Conservation (phyloP, 2,888 invertebrate genomes). For the Meteorus cinctellus region DNA sequence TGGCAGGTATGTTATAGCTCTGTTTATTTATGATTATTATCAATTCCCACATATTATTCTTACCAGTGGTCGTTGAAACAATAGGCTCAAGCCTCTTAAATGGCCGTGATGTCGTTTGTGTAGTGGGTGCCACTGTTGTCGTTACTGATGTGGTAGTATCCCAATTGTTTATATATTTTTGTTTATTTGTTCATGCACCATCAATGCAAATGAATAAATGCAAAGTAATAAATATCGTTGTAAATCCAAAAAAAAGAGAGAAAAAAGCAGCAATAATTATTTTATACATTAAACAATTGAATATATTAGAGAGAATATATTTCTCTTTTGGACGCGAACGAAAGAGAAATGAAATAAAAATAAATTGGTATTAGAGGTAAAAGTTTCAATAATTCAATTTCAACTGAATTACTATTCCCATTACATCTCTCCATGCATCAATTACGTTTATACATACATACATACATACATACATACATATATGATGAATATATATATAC, state of each 20-base stretch:
- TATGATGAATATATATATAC: not conserved
- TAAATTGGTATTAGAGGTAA: constrained; percentile 29
- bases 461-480: not conserved
- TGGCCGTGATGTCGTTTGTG: constrained; percentile 62
- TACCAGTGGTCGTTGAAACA: constrained; percentile 62
- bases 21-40: constrained; percentile 3
- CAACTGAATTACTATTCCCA: constrained; percentile 1
- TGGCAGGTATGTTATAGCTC: not conserved
- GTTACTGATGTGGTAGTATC: constrained; percentile 65
- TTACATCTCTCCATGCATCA: not conserved
- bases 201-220: constrained; percentile 67
- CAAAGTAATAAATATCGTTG: constrained; percentile 46
- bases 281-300: not conserved
- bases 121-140: constrained; percentile 67
- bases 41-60: constrained; percentile 55
- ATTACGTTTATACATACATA: not conserved
- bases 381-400: constrained; percentile 1
- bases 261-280: constrained; percentile 24
- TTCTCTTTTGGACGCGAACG: not conserved
- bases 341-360: constrained; percentile 36
- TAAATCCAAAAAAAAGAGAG: constrained; percentile 58
- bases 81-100: constrained; percentile 66
- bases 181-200: constrained; percentile 65
- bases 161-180: constrained; percentile 50
- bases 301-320: not conserved